A percentile compares a stretch with the other conserved stretches of the same genome.
phyloP scores from a whole-genome alignment of 35 echinoderm and acorn worm species.

The Strongylocentrotus purpuratus region DNA sequence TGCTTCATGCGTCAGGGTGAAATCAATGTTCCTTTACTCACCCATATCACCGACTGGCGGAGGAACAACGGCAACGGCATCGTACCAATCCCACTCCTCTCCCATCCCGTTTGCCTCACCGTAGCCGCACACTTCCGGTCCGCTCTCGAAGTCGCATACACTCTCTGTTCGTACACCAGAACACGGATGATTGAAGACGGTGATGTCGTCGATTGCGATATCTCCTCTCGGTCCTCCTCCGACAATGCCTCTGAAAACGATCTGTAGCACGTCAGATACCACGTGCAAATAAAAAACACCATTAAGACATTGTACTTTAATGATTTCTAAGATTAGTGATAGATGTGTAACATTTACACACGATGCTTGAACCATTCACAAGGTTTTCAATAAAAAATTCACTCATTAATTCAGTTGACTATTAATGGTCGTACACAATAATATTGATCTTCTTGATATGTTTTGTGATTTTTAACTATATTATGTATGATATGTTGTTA shows the following conservation, averaged over 20 bases:
- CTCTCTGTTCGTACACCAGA: neutral
- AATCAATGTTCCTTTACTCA: neutral
- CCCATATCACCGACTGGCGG: conserved; percentile 6
- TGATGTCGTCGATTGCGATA: neutral
- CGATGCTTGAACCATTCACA: too few species aligned
- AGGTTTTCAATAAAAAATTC: too few species aligned
- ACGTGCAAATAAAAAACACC: too few species aligned
- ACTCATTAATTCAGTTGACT: too few species aligned
- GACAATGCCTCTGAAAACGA: neutral
- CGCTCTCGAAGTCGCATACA: neutral
- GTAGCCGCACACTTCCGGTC: neutral
- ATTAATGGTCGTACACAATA: too few species aligned
- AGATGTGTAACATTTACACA: too few species aligned
- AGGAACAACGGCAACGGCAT: neutral
- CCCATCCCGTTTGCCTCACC: neutral
- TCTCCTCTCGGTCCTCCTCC: neutral
- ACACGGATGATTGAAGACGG: conserved; percentile 28
- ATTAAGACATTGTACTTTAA: too few species aligned
- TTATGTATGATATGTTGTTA: too few species aligned
- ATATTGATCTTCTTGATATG: too few species aligned
- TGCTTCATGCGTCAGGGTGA: neutral
- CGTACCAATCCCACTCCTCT: neutral
- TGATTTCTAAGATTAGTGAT: too few species aligned
- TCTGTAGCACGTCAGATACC: neutral
- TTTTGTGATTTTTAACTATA: too few species aligned